Conservation (phyloP, 2,888 invertebrate genomes). For the Malthinus flaveolus region DNA sequence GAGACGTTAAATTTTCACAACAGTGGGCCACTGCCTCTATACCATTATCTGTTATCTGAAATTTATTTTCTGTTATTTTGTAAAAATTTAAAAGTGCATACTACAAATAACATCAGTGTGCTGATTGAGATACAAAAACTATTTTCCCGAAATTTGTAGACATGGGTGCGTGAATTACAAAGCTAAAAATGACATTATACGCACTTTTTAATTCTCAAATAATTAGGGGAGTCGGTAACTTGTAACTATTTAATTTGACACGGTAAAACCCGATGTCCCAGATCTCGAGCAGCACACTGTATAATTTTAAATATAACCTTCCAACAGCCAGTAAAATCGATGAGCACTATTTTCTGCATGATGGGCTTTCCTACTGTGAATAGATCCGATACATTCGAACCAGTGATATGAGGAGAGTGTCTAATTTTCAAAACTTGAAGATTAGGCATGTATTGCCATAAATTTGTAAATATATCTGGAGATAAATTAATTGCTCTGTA, state of each 20-base stretch:
- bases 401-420: slow-evolving; percentile 36
- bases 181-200: too few relatives aligned
- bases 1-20: slow-evolving; percentile 33
- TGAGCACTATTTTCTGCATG: slow-evolving; percentile 31
- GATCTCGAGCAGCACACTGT: too few relatives aligned
- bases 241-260: too few relatives aligned
- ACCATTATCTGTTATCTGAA: slow-evolving; percentile 33
- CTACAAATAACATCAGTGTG: too few relatives aligned
- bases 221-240: too few relatives aligned
- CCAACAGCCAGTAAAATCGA: slow-evolving; percentile 40
- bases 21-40: slow-evolving; percentile 34
- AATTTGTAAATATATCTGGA: slow-evolving; percentile 32
- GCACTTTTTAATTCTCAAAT: too few relatives aligned
- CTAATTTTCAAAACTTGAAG: slow-evolving; percentile 37
- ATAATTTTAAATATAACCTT: slow-evolving; percentile 25
- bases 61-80: too few relatives aligned
- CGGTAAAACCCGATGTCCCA: too few relatives aligned
- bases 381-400: slow-evolving; percentile 28
- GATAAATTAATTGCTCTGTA: slow-evolving; percentile 37
- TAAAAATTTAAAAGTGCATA: too few relatives aligned
- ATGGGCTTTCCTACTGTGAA: slow-evolving; percentile 27
- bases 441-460: slow-evolving; percentile 34
- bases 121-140: too few relatives aligned
- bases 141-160: too few relatives aligned
- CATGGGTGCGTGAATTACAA: too few relatives aligned